These are phyloP conservation scores for Coecobrya sp. DNA, from an alignment of 2,888 invertebrate species.

Conservation along the genomic window DNA sequence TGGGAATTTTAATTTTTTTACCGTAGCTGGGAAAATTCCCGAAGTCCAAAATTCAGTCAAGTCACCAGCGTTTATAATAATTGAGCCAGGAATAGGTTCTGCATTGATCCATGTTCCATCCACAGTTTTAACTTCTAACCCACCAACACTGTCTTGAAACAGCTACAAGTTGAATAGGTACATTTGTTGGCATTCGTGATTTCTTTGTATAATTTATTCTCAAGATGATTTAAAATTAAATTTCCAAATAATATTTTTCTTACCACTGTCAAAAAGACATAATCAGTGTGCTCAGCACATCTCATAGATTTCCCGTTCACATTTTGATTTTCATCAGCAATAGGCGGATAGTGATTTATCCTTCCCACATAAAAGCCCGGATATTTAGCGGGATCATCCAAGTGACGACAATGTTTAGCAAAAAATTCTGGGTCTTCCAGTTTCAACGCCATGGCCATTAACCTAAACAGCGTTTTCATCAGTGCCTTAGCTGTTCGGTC, in stretches of 20 bases:
- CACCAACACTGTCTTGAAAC: constrained; percentile 73
- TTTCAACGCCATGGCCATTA: constrained; percentile 70
- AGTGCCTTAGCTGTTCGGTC: constrained; percentile 59
- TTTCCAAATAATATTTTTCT: too few relatives aligned
- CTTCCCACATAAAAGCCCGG: constrained; percentile 52
- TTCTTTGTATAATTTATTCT: too few relatives aligned
- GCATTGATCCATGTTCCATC: constrained; percentile 75
- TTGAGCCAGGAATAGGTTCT: constrained; percentile 65
- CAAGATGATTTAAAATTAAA: too few relatives aligned
- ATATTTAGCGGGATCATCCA: constrained; percentile 32
- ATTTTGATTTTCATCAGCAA: neutral
- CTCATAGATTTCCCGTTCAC: constrained; percentile 52
- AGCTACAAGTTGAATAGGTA: neutral
- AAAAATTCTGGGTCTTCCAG: constrained; percentile 75
- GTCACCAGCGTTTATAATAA: constrained; percentile 80
- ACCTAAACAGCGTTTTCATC: constrained; percentile 69
- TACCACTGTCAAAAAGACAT: constrained; percentile 61
- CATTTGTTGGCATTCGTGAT: too few relatives aligned
- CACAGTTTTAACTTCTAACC: constrained; percentile 72
- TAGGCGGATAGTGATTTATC: constrained; percentile 71
- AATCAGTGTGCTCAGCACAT: constrained; percentile 79
- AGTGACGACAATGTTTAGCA: constrained; percentile 49
- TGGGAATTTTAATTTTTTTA: neutral
- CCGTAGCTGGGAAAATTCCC: constrained; percentile 80
- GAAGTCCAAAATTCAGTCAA: constrained; percentile 80